Base-by-base conservation (phyloP, 1,140 invertebrate genomes). In the Drosophila lini region DNA sequence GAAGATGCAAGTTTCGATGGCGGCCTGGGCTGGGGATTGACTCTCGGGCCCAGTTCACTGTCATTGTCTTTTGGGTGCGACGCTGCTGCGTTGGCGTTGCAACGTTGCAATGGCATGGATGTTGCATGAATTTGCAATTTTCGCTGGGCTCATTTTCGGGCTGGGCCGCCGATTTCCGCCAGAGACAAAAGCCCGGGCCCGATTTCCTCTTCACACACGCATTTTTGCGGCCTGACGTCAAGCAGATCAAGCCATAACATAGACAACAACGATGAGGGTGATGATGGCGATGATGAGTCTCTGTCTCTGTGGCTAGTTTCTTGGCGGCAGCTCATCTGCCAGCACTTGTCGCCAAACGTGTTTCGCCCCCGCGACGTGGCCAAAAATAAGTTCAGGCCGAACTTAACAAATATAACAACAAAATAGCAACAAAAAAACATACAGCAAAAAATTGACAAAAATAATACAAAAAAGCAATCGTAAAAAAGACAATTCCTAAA, bases 291-390 rank as follows among this genome's bases (percentile, higher is more conserved):
- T 7, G 73, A 76, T 53, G 44, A 55, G 41, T 31, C 32, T 52
- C 34, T 56, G 22, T 31, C 32, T 52, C 40, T 59, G 22, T 69
- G 59, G 76, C 31, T 67, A 67, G 64, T 67, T 44, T 67, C 28
- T 52, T 56, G 32, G 53, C 34, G 38, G 55, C 53, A 48, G 41
- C 53, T 65, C 53, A 50, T 31, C 64, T 48, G 34, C 45, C 47
- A 78, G 69, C 80, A 82, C 80, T 81, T 81, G 80, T 83, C 70
- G 75, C 56, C 65, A 83, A 82, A 82, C 80, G 57, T 41, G 80
- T 83, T 82, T 82, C 80, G 76, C 80, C 80, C 70, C 80, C 76
- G 48, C 75, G 50, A 64, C 61, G 65, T 65, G 42, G 71, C 42
- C 78, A 56, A 59, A 81, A 78, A 71, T 73, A 73, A 59, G 53